These are phyloP conservation scores for Bujurquina vittata DNA, from an alignment of 2,113 vertebrate species.

Conservation along the genomic window DNA sequence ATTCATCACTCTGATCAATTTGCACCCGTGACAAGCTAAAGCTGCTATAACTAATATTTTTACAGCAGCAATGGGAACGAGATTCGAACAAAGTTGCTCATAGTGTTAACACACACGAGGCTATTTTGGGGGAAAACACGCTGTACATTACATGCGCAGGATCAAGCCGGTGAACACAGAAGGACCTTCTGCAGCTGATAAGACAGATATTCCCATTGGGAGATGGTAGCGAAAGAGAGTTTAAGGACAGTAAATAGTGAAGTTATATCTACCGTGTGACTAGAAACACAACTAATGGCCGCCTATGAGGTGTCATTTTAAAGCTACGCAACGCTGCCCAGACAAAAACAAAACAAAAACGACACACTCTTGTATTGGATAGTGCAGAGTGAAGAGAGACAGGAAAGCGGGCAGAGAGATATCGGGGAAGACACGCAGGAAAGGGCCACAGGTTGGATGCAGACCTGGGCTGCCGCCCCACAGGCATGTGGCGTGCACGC, in stretches of 20 bases:
- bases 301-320: not conserved
- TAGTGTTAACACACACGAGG: not conserved
- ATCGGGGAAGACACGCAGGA: too few relatives aligned
- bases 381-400: too few relatives aligned
- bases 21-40: not conserved
- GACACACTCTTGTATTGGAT: too few relatives aligned
- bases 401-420: too few relatives aligned
- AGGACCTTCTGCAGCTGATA: not conserved
- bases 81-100: not conserved
- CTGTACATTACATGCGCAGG: not conserved
- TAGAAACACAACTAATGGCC: not conserved
- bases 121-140: not conserved
- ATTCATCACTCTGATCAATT: not conserved
- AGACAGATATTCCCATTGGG: not conserved
- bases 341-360: too few relatives aligned
- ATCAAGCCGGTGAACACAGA: not conserved
- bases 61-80: not conserved
- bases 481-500: too few relatives aligned
- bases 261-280: not conserved
- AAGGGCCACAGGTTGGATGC: too few relatives aligned
- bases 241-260: not conserved
- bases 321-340: accelerated
- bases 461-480: too few relatives aligned
- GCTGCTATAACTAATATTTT: not conserved
- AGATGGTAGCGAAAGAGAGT: not conserved